Evolutionary conservation across 2,797 vertebrate genomes (phyloP).

Genomic region (Ammospiza maritima): DNA sequence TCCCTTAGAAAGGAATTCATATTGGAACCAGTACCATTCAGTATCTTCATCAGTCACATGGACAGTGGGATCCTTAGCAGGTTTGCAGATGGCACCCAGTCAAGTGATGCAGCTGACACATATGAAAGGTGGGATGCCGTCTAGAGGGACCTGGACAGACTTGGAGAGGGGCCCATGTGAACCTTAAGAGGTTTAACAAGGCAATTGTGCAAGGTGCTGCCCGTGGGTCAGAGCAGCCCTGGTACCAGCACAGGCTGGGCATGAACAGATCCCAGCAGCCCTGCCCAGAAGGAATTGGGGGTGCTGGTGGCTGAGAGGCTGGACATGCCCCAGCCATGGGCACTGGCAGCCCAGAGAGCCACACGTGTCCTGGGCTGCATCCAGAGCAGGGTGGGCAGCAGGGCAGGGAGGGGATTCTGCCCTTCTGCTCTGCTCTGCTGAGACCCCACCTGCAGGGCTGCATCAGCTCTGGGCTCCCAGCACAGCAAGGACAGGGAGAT

Average conservation of each 20-base stretch:
- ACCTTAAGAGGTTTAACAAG: not conserved
- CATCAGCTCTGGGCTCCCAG: not conserved
- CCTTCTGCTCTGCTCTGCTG: not conserved
- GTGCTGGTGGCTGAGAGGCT: not conserved
- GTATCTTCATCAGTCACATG: accelerated
- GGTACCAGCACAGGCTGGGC: not conserved
- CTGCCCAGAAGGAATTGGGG: not conserved
- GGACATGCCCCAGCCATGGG: not conserved
- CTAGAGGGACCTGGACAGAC: not conserved
- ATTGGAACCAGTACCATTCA: not conserved
- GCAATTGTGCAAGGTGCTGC: not conserved
- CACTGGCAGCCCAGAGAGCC: not conserved
- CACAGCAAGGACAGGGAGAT: not conserved
- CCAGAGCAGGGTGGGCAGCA: not conserved
- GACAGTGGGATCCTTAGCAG: not conserved
- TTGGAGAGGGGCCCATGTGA: accelerated
- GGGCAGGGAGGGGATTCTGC: not conserved
- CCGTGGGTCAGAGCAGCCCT: accelerated
- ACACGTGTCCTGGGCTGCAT: not conserved
- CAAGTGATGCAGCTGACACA: not conserved
- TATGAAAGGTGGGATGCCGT: not conserved
- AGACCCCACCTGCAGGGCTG: not conserved
- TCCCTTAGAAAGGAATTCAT: accelerated
- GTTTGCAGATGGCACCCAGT: not conserved
- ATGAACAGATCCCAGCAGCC: not conserved